These are phyloP conservation scores for Lamellibrachia columna DNA, from an alignment of 2,888 invertebrate species.

Conservation along the genomic window DNA sequence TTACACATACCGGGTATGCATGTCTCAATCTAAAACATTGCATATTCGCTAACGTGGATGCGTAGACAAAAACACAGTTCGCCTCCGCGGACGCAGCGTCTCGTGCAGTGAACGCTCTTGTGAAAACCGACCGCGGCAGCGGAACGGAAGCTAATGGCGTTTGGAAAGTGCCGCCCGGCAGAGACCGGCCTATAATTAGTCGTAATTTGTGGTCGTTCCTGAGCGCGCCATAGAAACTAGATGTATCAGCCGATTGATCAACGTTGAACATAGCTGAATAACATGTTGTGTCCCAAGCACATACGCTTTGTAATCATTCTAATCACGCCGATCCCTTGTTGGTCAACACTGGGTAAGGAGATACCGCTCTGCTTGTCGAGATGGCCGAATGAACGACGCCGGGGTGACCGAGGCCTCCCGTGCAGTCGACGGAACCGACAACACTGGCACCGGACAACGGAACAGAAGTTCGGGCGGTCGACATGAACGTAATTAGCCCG, in stretches of 20 bases:
- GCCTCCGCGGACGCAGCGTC: neutral
- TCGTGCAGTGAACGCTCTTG: neutral
- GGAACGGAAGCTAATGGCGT: neutral
- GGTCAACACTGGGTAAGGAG: neutral
- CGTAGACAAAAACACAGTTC: no score
- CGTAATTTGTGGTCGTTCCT: slow-evolving; percentile 6
- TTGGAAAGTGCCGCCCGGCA: neutral
- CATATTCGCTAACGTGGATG: no score
- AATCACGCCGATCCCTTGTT: neutral
- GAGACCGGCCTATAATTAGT: neutral
- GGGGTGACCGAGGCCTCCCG: neutral
- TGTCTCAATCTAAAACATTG: no score
- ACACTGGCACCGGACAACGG: neutral
- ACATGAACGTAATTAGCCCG: neutral
- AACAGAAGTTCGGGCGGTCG: neutral
- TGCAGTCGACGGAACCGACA: neutral
- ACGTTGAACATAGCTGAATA: neutral
- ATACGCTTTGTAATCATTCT: slow-evolving; percentile 2
- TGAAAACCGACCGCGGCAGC: neutral
- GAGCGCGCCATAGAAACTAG: neutral
- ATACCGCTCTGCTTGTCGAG: neutral
- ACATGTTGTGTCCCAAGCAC: neutral
- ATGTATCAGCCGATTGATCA: neutral
- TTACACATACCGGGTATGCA: no score
- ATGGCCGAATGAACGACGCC: neutral